phyloP scores from a whole-genome alignment of 2,888 invertebrate genomes.

The Tetranychus truncatus region DNA sequence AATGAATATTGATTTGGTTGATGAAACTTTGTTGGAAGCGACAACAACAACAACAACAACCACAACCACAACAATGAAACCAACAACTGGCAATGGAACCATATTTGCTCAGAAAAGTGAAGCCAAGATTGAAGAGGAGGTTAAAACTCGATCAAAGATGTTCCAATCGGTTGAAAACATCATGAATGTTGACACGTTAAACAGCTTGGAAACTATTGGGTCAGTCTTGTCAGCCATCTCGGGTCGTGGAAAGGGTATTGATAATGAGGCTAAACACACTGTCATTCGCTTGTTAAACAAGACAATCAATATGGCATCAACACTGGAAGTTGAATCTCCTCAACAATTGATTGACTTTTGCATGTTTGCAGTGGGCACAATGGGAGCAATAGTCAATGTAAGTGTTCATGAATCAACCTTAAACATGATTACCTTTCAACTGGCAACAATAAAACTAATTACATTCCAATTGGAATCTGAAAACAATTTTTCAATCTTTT shows the following conservation, averaged over 20 bases:
- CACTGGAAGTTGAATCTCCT: conserved; percentile 28
- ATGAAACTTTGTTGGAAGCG: conserved; percentile 21
- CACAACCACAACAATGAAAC: conserved; percentile 14
- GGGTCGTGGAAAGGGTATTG: conserved; percentile 27
- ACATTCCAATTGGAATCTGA: not conserved
- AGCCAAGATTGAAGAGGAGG: conserved; percentile 25
- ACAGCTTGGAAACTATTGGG: conserved; percentile 27
- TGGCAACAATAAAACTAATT: not conserved
- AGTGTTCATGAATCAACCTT: conserved; percentile 16
- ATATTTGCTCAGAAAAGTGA: conserved; percentile 17
- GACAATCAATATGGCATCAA: conserved; percentile 26
- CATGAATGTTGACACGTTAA: conserved; percentile 28
- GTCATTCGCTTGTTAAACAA: conserved; percentile 27
- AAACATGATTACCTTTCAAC: not conserved
- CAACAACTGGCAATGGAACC: conserved; percentile 8
- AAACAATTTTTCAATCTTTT: not conserved
- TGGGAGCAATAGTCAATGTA: conserved; percentile 29
- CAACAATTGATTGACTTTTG: conserved; percentile 28
- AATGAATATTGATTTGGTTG: conserved; percentile 26
- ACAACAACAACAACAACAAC: conserved; percentile 21
- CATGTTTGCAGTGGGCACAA: conserved; percentile 28
- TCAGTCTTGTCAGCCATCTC: conserved; percentile 28
- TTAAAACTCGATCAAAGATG: conserved; percentile 25
- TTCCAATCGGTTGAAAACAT: conserved; percentile 26
- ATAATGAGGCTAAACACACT: conserved; percentile 28